Base-by-base conservation (phyloP, 2,888 invertebrate species). In the Cantharis rustica region DNA sequence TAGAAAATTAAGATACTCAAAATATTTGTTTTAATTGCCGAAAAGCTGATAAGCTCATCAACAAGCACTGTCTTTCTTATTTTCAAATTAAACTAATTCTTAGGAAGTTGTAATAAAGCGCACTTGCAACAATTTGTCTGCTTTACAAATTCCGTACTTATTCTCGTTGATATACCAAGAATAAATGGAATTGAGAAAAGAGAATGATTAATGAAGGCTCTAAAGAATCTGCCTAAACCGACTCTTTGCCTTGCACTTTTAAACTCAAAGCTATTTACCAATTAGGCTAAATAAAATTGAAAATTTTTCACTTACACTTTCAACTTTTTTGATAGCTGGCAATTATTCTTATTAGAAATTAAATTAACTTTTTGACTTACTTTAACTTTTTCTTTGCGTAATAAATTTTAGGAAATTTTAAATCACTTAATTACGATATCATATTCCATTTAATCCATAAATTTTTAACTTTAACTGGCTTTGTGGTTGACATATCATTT, bases 181-280 rank as follows among this genome's bases (percentile, higher is more conserved):
- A 76, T 75, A 78, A 80, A 81, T 74, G 81, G 78, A 76, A 79
- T 75, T 77, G 72, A 72, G 73, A 74, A 69, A 79, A 75, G 83
- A 83, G 82, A 82, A 82, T 84, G 84, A 84, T 84, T 84, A 84
- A 84, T 84, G 84, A 82, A 81, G 79, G 80, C 81, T 82, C 82
- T 81, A 83, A 84, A 82, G 83, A 83, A 83, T 83, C 83, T 82
- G 79, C 83, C 82, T 80, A 81, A 82, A 81, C 75, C 76, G 70
- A 73, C 76, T 79, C 72, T 77, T 76, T 77, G 77, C 73, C 75
- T 78, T 78, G 79, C 80, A 80, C 83, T 82, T 81, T 79, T 79
- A 81, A 81, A 82, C 81, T 81, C 78, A 80, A 82, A 80, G 81
- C 83, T 83, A 83, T 84, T 83, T 74, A 69, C 74, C 77, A 77